A percentile compares a stretch with the other conserved stretches of the same genome.
phyloP scores from a whole-genome alignment of 2,113 vertebrate species.

The Sula dactylatra region DNA sequence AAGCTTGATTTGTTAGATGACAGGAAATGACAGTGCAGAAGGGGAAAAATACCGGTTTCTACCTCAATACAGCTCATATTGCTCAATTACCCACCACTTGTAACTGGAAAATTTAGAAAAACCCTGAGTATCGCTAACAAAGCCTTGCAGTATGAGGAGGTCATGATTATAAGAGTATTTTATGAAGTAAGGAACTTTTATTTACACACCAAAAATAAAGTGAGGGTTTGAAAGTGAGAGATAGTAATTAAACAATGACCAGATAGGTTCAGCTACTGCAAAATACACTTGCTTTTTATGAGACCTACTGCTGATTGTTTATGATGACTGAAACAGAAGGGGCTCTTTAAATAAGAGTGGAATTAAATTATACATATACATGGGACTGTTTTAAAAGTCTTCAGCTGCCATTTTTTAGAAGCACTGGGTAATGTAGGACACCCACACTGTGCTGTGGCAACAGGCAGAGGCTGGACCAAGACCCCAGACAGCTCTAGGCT shows the following conservation, averaged over 20 bases:
- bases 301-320: neutral
- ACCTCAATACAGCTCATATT: neutral
- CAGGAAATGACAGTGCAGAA: neutral
- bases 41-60: neutral
- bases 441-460: neutral
- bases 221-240: neutral
- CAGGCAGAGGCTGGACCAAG: neutral
- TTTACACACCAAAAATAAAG: neutral
- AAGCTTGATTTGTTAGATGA: neutral
- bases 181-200: neutral
- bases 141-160: neutral
- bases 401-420: neutral
- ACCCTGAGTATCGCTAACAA: neutral
- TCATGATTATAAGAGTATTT: neutral
- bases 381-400: neutral
- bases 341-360: neutral
- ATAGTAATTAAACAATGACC: neutral
- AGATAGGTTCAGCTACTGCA: neutral
- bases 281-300: neutral
- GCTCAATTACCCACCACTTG: neutral
- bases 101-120: neutral
- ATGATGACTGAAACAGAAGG: neutral
- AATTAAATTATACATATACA: neutral
- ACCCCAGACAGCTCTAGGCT: neutral
- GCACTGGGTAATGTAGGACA: neutral